Percentiles rank a stretch among this genome's conserved stretches.
Evolutionary conservation across 1,140 invertebrate species (phyloP).

Genomic region (Meloidogyne floridensis): DNA sequence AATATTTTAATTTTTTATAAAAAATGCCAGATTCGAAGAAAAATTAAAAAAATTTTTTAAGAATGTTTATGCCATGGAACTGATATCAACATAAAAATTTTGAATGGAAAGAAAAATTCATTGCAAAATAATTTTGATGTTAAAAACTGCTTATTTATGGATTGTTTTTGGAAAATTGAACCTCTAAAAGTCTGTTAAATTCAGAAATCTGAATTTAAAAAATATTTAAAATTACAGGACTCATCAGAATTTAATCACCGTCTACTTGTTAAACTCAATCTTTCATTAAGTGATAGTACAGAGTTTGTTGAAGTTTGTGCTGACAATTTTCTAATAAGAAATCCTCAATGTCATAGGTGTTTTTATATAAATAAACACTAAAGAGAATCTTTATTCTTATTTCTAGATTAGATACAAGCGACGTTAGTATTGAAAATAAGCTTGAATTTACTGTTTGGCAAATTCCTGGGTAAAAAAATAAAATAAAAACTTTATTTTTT

Average conservation of each 20-base stretch:
- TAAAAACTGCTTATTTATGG: slow-evolving; percentile 38
- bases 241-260: slow-evolving; percentile 20
- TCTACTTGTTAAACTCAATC: slow-evolving; percentile 41
- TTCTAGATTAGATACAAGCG: no score
- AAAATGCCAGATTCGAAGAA: no score
- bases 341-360: not conserved
- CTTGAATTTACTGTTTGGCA: no score
- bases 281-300: slow-evolving; percentile 3
- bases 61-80: slow-evolving; percentile 9
- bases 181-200: not conserved
- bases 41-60: not conserved
- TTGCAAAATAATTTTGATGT: slow-evolving; percentile 4
- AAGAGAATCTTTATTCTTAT: no score
- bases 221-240: not conserved
- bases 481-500: no score
- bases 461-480: no score
- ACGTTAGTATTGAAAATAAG: no score
- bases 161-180: slow-evolving; percentile 46
- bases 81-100: not conserved
- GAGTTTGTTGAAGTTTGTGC: slow-evolving; percentile 39
- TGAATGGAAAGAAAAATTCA: not conserved
- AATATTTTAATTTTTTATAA: no score
- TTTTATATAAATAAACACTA: no score
- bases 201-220: no score
- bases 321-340: slow-evolving; percentile 20